Percentiles rank a stretch among this genome's conserved stretches.
Evolutionary conservation across 2,797 vertebrate species (phyloP).

Genomic region (Sphaeramia orbicularis): DNA sequence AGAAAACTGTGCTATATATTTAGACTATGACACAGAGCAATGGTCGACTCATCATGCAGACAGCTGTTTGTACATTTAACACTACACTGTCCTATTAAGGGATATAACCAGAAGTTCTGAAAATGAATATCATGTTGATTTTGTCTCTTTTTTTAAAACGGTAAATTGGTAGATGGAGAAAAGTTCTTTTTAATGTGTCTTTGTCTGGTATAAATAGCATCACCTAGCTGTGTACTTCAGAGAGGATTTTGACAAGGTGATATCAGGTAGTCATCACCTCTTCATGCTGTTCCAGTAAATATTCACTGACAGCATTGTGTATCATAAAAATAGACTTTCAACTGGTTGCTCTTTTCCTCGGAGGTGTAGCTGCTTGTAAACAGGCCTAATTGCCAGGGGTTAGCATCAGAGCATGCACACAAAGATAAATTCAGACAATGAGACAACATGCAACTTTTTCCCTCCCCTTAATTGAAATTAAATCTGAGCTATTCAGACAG

Average conservation of each 20-base stretch:
- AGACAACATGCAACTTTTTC: slow-evolving; percentile 17
- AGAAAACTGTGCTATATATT: slow-evolving; percentile 64
- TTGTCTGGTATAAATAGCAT: slow-evolving; percentile 49
- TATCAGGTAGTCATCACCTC: slow-evolving; percentile 43
- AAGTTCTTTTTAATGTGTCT: slow-evolving; percentile 29
- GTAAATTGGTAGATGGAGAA: slow-evolving; percentile 31
- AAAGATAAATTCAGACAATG: slow-evolving; percentile 18
- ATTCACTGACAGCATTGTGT: slow-evolving; percentile 15
- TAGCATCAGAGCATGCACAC: slow-evolving; percentile 13
- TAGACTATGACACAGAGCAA: slow-evolving; percentile 46
- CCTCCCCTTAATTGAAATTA: slow-evolving; percentile 61
- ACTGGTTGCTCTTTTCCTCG: slow-evolving; percentile 50
- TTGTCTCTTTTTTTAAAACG: slow-evolving; percentile 9
- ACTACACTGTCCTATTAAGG: slow-evolving; percentile 37
- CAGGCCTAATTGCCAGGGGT: slow-evolving; percentile 24
- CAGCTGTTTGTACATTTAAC: slow-evolving; percentile 51
- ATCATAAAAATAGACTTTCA: slow-evolving; percentile 57
- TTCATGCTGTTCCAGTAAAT: slow-evolving; percentile 40
- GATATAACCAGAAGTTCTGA: slow-evolving; percentile 22
- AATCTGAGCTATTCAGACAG: slow-evolving; percentile 52
- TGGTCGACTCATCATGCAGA: slow-evolving; percentile 47
- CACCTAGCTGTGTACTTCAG: slow-evolving; percentile 29
- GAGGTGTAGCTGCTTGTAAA: slow-evolving; percentile 39
- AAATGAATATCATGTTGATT: slow-evolving; percentile 5
- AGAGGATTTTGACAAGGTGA: slow-evolving; percentile 63